Conservation (phyloP, 2,888 invertebrate species). For the Standfussiana lucernea region DNA sequence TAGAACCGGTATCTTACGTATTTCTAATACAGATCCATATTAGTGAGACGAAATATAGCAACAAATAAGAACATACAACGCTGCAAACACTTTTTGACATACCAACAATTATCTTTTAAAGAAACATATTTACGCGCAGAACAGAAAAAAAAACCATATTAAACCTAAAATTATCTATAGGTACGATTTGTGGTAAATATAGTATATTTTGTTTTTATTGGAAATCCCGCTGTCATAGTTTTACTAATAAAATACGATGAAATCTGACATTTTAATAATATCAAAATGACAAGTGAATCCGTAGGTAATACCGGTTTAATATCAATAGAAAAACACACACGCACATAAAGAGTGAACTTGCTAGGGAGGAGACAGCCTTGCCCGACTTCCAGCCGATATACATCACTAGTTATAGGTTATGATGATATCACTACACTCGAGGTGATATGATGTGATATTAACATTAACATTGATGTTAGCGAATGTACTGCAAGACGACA, state of each 20-base stretch:
- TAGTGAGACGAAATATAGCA: slow-evolving; percentile 12
- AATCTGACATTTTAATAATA: slow-evolving; percentile 27
- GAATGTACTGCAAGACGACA: neutral
- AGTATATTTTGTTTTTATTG: neutral
- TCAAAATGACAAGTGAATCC: slow-evolving; percentile 41
- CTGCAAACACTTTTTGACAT: neutral
- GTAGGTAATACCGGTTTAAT: slow-evolving; percentile 57
- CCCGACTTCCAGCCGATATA: slow-evolving; percentile 79
- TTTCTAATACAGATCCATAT: slow-evolving; percentile 20
- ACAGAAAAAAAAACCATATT: neutral
- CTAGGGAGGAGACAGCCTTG: slow-evolving; percentile 82
- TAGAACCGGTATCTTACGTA: slow-evolving; percentile 52
- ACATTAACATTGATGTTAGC: slow-evolving; percentile 60
- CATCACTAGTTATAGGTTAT: slow-evolving; percentile 76
- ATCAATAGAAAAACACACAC: slow-evolving; percentile 60
- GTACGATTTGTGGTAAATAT: neutral
- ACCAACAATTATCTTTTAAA: neutral
- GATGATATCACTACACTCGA: slow-evolving; percentile 72
- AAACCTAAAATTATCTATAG: neutral
- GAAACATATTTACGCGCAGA: neutral
- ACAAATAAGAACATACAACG: slow-evolving; percentile 18
- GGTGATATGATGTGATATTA: slow-evolving; percentile 68
- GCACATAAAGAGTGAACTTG: slow-evolving; percentile 69
- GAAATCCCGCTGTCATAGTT: neutral
- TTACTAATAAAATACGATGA: neutral